Base-by-base conservation (phyloP, 2,113 vertebrate genomes). In the Caranx ignobilis region DNA sequence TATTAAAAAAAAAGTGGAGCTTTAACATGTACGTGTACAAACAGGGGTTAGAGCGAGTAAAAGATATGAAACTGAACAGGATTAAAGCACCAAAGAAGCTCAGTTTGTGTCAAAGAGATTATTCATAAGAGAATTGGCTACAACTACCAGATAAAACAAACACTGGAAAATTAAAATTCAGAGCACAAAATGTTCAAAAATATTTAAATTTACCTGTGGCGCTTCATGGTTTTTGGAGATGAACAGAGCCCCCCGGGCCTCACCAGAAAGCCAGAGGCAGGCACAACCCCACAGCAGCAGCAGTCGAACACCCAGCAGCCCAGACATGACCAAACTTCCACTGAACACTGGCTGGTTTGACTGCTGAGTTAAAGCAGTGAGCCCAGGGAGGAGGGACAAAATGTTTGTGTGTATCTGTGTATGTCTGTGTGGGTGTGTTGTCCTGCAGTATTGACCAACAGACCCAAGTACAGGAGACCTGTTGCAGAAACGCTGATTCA, bases 291-390 rank as follows among this genome's bases (percentile, higher is more conserved):
- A 89, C 21, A 92, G 84, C 81, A 94, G 87, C 87, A 92, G 74
- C 63, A 91, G 69, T 19, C 61, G 26, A 81, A 88, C 71, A 75
- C 84, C 67, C 83, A 76, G 57, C 19, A 82, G 65, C 78, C 82
- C 87, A 90, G 91, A 91, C 94, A 95, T 95, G 89, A 93, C 81
- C 68, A 75, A 89, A 88, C 50, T 21, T 77, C 61, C 35, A 85
- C 82, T 84, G 43, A 91, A 87, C 67, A 86, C 85, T 84, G 57
- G 5, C 76, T 87, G 63, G 67, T 73, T 90, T 92, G 77, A 87
- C 13, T 39, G n/a, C 78, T 35, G 57, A 69, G 55, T 39, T 71
- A 84, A 48, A 54, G 31, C 26, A 57, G 52, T 71, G 61, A 75
- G 75, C n/a, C 54, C 67, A 64, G 66, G 6, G 75, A 73, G 89